phyloP scores from a whole-genome alignment of 2,888 invertebrate species.

The Diarsia dahlii region DNA sequence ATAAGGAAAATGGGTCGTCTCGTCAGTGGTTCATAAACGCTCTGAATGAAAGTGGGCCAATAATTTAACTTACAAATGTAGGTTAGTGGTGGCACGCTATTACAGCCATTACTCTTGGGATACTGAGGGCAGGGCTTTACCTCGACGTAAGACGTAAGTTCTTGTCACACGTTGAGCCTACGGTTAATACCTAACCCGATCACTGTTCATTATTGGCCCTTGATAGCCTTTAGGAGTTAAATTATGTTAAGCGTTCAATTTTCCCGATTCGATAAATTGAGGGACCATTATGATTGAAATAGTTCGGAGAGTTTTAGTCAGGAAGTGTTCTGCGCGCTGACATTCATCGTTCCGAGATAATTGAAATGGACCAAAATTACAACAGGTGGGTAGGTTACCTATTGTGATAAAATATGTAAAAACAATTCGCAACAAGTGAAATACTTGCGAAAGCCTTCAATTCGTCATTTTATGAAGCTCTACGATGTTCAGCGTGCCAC shows the following conservation, averaged over 20 bases:
- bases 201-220: conserved; percentile 40
- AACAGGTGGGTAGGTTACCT: too few relatives aligned
- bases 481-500: conserved; percentile 24
- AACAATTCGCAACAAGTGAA: conserved; percentile 8
- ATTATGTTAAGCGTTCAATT: conserved; percentile 40
- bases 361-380: not conserved
- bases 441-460: conserved; percentile 8
- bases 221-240: conserved; percentile 48
- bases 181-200: conserved; percentile 40
- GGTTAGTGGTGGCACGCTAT: conserved; percentile 87
- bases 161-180: conserved; percentile 28
- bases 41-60: conserved; percentile 82
- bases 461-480: not conserved
- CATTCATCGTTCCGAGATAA: not conserved
- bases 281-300: not conserved
- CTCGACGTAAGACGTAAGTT: conserved; percentile 9
- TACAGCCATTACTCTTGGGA: conserved; percentile 69
- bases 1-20: conserved; percentile 87
- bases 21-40: conserved; percentile 76
- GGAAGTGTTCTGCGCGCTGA: not conserved
- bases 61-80: conserved; percentile 84
- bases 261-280: conserved; percentile 27
- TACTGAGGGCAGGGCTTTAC: conserved; percentile 41
- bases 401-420: not conserved
- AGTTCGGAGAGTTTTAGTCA: not conserved